Base-by-base conservation (phyloP, 2,888 invertebrate genomes). In the Bellardia bayeri region DNA sequence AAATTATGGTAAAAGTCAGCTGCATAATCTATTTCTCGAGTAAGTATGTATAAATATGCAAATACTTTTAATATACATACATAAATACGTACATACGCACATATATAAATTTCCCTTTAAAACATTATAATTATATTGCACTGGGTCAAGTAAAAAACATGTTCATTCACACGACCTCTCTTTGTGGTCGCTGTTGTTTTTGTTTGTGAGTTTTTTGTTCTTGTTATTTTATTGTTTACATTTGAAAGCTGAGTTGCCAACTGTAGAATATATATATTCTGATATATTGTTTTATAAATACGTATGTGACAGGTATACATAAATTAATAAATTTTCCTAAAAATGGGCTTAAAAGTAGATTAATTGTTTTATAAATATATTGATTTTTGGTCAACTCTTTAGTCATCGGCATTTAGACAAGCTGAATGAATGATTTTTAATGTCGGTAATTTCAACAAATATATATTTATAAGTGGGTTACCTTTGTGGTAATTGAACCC, bases 11-110 rank as follows among this genome's bases (percentile, higher is more conserved):
- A 85, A 88, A 56, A 85, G 86, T 37, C 88, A 87, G 56, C 79
- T 91, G 85, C 86, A 88, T n/a, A 82, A 79, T 33, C 16, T 71
- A 40, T 85, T 89, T 16, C 69, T 75, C 66, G 82, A 89, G 92
- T 92, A 90, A 92, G 92, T 90, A 23, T 23, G 92, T 90, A 23
- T 23, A 23, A 23, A 23, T 23, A 23, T 23, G 23, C 23, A 23
- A 23, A 23, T 23, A 23, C 23, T 1, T 23, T 23, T 23, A 23
- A 23, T 23, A 23, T 23, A 23, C 23, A 23, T 23, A 23, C 23
- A 23, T 23, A n/a, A n/a, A n/a, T n/a, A 87, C 6, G 5, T 68
- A 68, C 14, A 14, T 58, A 40, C 42, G 11, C 13, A 3, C 45
- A 13, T 45, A 13, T 45, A 11, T 11, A 3, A 45, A 13, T 45